Evolutionary conservation across 2,113 vertebrate genomes (phyloP).

Genomic region (Lycocorax pyrrhopterus): DNA sequence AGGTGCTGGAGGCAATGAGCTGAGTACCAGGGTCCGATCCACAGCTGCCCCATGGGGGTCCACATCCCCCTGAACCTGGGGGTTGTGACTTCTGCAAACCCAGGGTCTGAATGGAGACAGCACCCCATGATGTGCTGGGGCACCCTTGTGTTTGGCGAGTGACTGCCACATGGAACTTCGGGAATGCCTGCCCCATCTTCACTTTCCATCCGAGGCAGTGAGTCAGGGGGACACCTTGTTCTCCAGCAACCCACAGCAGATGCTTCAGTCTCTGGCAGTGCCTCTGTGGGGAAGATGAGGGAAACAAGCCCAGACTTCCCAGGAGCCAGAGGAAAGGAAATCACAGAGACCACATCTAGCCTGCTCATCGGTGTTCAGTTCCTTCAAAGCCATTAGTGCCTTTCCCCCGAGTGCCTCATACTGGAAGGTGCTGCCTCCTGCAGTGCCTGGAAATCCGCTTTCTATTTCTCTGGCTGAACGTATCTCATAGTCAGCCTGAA

Average conservation of each 20-base stretch:
- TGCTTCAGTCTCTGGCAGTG: rapidly evolving
- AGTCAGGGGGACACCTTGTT: neutral
- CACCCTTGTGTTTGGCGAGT: neutral
- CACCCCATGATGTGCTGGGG: rapidly evolving
- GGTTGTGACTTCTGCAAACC: neutral
- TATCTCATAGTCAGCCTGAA: neutral
- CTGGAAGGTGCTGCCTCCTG: constrained; percentile 29
- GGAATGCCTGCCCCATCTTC: neutral
- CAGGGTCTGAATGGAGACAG: neutral
- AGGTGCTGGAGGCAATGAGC: neutral
- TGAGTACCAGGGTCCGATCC: neutral
- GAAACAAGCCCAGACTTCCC: neutral
- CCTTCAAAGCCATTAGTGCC: neutral
- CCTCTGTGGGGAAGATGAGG: neutral
- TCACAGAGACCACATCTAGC: neutral
- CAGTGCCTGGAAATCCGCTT: neutral
- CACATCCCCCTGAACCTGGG: neutral
- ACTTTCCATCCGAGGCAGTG: neutral
- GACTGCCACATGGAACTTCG: rapidly evolving
- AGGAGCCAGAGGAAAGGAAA: neutral
- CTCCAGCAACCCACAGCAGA: neutral
- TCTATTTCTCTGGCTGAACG: neutral
- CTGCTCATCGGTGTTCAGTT: neutral
- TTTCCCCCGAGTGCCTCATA: neutral
- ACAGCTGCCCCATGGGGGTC: neutral